These are phyloP conservation scores for Eupleurogrammus muticus DNA, from an alignment of 2,797 vertebrate genomes.

Conservation along the genomic window DNA sequence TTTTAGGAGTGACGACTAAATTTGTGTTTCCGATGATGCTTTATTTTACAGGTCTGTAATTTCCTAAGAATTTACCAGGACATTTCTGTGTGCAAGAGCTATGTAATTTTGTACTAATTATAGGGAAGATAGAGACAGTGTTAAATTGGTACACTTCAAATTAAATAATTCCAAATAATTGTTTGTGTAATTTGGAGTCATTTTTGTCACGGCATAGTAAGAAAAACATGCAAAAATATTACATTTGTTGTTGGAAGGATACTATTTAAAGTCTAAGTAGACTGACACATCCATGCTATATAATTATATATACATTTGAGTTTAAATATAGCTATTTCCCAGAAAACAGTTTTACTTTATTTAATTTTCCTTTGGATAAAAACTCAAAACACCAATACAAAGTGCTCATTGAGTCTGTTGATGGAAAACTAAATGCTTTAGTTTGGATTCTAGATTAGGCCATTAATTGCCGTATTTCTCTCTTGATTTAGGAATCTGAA, in stretches of 20 bases:
- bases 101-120: constrained; percentile 21
- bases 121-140: background rate
- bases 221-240: background rate
- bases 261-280: background rate
- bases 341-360: background rate
- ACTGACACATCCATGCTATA: background rate
- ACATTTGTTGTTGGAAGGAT: background rate
- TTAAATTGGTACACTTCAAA: constrained; percentile 18
- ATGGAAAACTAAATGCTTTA: background rate
- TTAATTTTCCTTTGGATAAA: background rate
- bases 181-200: background rate
- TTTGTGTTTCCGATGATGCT: constrained; percentile 18
- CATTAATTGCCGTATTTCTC: constrained; percentile 26
- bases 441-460: background rate
- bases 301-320: background rate
- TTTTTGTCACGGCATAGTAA: background rate
- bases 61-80: background rate
- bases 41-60: background rate
- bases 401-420: constrained; percentile 1
- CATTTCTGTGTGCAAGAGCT: constrained; percentile 1
- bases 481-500: constrained; percentile 64
- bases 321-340: background rate
- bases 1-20: background rate
- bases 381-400: background rate
- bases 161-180: background rate